Percentiles rank a stretch among this genome's conserved stretches.
These are phyloP conservation scores for Macaca mulatta DNA, from an alignment of 2,113 vertebrate genomes.

Conservation along the genomic window DNA sequence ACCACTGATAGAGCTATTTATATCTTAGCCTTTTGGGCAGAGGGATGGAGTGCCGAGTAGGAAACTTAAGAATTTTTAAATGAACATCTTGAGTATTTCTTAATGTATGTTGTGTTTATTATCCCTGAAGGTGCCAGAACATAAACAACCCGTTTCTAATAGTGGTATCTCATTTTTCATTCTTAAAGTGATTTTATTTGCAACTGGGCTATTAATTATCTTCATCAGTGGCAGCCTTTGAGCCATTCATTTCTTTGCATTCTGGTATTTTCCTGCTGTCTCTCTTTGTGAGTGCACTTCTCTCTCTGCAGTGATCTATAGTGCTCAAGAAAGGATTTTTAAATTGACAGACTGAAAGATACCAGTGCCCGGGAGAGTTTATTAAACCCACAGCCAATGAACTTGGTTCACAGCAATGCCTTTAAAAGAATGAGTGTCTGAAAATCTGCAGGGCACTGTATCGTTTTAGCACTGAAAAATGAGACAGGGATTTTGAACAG, in stretches of 20 bases:
- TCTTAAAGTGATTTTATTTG: constrained; percentile 35
- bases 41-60: not conserved
- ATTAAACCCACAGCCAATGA: constrained; percentile 69
- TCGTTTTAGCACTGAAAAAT: constrained; percentile 62
- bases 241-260: constrained; percentile 40
- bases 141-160: not conserved
- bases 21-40: not conserved
- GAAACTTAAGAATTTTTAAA: constrained; percentile 27
- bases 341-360: constrained; percentile 70
- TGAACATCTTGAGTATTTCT: not conserved
- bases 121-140: not conserved
- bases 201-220: constrained; percentile 35
- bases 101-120: constrained; percentile 3
- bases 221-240: constrained; percentile 27
- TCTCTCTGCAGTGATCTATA: constrained; percentile 54
- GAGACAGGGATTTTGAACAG: constrained; percentile 51
- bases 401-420: constrained; percentile 21
- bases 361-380: constrained; percentile 55
- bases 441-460: constrained; percentile 45
- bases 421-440: constrained; percentile 66
- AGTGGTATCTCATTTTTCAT: not conserved
- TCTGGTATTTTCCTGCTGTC: not conserved
- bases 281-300: constrained; percentile 52
- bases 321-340: constrained; percentile 58
- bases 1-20: not conserved